phyloP scores from a whole-genome alignment of 2,797 vertebrate species.

The Eidolon dupreanum region DNA sequence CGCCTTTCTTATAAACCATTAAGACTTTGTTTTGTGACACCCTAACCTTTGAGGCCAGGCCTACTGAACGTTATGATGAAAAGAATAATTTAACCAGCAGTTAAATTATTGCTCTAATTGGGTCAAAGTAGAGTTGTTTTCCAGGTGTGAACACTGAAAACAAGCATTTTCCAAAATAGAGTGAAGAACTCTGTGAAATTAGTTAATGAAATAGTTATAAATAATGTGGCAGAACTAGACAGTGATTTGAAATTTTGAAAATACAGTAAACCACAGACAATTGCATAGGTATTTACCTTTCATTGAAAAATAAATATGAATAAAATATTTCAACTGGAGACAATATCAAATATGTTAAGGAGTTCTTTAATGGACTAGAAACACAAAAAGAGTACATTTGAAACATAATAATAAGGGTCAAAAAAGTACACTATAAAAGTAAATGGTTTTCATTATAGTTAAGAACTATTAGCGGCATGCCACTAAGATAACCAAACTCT shows the following conservation, averaged over 20 bases:
- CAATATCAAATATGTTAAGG: neutral
- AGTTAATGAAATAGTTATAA: neutral
- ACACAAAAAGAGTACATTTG: neutral
- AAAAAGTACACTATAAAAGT: neutral
- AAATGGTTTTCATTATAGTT: neutral
- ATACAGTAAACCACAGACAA: neutral
- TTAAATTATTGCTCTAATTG: neutral
- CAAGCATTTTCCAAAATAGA: neutral
- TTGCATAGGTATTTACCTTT: neutral
- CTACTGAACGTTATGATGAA: neutral
- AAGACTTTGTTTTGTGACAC: neutral
- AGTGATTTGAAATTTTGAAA: neutral
- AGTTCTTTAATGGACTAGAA: neutral
- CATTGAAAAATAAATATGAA: neutral
- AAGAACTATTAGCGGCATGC: conserved; percentile 1
- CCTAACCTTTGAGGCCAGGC: neutral
- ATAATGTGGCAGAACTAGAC: neutral
- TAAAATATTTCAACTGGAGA: conserved; percentile 40
- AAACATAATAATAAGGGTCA: neutral
- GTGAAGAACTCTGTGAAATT: neutral
- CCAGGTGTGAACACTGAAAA: neutral
- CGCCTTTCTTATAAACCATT: neutral
- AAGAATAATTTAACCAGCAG: neutral
- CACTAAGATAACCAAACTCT: conserved; percentile 22
- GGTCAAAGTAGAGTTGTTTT: neutral